Percentiles rank a stretch among this genome's conserved stretches.
These are phyloP conservation scores for Anthopleura xanthogrammica DNA, from an alignment of 92 coral and sea anemone species.

Conservation along the genomic window DNA sequence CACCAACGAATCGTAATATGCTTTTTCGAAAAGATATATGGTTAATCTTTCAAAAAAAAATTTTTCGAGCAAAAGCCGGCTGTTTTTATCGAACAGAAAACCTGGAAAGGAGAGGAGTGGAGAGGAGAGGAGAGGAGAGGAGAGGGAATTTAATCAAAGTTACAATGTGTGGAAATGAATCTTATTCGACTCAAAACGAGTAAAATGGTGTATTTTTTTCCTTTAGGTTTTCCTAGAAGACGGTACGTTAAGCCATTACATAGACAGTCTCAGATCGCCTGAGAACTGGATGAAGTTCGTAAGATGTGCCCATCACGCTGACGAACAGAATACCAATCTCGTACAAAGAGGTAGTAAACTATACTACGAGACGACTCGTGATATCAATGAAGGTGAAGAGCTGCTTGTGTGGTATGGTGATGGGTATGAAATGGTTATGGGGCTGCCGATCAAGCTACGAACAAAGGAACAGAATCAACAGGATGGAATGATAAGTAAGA, in stretches of 20 bases:
- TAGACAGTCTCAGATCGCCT: constrained; percentile 57
- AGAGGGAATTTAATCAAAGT: background rate
- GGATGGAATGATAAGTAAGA: constrained; percentile 3
- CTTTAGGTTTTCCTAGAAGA: constrained; percentile 52
- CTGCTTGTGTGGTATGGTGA: constrained; percentile 77
- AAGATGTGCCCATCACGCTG: constrained; percentile 59
- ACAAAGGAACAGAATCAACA: constrained; percentile 11
- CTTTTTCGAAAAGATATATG: too few species aligned
- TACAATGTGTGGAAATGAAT: background rate
- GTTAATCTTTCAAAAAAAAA: too few species aligned
- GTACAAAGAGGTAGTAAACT: constrained; percentile 53
- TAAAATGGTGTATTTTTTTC: background rate
- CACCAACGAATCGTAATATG: too few species aligned
- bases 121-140: background rate
- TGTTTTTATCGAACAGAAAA: too few species aligned
- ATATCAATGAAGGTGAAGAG: constrained; percentile 65
- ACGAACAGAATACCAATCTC: constrained; percentile 63
- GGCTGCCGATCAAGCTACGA: constrained; percentile 56
- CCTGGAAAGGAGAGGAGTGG: background rate
- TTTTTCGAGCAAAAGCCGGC: too few species aligned
- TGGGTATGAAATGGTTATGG: constrained; percentile 60
- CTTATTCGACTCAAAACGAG: background rate
- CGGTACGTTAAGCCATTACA: constrained; percentile 46
- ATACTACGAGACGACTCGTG: constrained; percentile 69
- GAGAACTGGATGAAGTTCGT: constrained; percentile 81